Evolutionary conservation across 2,113 vertebrate genomes (phyloP), one percentile per base, ranked within the genome.

Genomic region (Macquaria ambigua): DNA sequence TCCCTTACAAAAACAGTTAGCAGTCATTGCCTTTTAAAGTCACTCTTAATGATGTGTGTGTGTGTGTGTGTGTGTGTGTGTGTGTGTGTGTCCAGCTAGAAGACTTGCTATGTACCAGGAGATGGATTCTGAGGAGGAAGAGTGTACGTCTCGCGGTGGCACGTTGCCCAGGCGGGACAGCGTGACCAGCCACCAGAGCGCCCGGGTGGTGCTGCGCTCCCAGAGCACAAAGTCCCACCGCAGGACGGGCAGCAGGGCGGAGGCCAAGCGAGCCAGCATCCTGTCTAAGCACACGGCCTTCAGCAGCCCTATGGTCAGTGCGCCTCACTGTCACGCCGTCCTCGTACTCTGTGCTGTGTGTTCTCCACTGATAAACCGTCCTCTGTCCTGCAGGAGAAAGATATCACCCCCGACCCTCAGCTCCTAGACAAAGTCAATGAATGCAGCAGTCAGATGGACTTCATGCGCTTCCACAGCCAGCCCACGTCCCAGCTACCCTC

Each of bases 251-350:
- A 98, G 98, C 95, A 95, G 97, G 67, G 97, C 97, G 0, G 98
- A 99, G 92, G 97, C 97, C 82, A 98, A 97, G 93, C 92, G 97
- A 62, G 97, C 96, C 88, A 98, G 97, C 95, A 97, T 98, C 86
- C 96, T 98, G 63, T 99, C 98, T 0, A 97, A 97, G 86, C 97
- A 98, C 94, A 98, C 98, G 0, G 98, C 98, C 1, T 99, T 99
- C 96, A 99, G 98, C 90, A 99, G 98, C 87, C 98, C 98, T n/a
- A 98, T 99, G 98, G 98, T 99, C 84, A 92, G 97, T 80, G 21
- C 3, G 6, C 28, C 9, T 58, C 46, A 7, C 62, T 15, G 16
- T 8, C 55, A 31, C 5, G 0, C 10, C 1, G 1, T 41, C 66
- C 62, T 34, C 20, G 3, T 23, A 1, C 18, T 8, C 31, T 43